Percentiles rank a stretch among this genome's conserved stretches.
These are phyloP conservation scores for Micromussa lordhowensis DNA, from an alignment of 92 coral and sea anemone species.

Conservation along the genomic window DNA sequence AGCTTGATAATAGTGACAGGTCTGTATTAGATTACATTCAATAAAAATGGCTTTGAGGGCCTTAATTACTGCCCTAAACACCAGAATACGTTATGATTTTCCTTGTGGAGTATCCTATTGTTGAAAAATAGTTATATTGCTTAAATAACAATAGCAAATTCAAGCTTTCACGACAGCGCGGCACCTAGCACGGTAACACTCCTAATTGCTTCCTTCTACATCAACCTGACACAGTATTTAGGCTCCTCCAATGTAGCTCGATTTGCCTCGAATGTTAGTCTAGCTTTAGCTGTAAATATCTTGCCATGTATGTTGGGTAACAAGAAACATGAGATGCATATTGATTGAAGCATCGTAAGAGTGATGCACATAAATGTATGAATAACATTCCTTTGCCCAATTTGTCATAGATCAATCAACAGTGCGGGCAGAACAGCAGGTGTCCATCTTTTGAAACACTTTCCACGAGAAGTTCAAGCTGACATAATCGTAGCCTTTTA, in stretches of 20 bases:
- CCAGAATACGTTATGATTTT: too few relatives aligned
- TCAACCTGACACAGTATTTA: not conserved
- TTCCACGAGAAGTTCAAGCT: slow-evolving; percentile 3
- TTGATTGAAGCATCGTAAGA: not conserved
- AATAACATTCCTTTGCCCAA: not conserved
- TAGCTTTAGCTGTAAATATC: not conserved
- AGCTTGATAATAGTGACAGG: not conserved
- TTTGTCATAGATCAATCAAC: not conserved
- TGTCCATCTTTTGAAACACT: not conserved
- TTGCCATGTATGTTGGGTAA: not conserved
- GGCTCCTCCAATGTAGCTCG: not conserved
- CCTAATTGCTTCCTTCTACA: not conserved
- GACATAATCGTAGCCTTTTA: slow-evolving; percentile 35
- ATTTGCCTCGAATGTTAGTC: not conserved
- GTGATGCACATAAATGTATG: too few relatives aligned
- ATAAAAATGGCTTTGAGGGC: too few relatives aligned
- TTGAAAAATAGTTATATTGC: too few relatives aligned
- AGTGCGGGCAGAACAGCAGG: not conserved
- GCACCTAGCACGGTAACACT: not conserved
- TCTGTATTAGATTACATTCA: too few relatives aligned
- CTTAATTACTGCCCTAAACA: too few relatives aligned
- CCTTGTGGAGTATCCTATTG: too few relatives aligned
- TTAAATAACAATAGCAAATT: too few relatives aligned
- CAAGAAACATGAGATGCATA: not conserved
- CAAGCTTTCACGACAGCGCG: too few relatives aligned